A percentile compares a stretch with the other conserved stretches of the same genome.
phyloP scores from a whole-genome alignment of 2,888 invertebrate genomes.

The Melangyna quadrimaculata region DNA sequence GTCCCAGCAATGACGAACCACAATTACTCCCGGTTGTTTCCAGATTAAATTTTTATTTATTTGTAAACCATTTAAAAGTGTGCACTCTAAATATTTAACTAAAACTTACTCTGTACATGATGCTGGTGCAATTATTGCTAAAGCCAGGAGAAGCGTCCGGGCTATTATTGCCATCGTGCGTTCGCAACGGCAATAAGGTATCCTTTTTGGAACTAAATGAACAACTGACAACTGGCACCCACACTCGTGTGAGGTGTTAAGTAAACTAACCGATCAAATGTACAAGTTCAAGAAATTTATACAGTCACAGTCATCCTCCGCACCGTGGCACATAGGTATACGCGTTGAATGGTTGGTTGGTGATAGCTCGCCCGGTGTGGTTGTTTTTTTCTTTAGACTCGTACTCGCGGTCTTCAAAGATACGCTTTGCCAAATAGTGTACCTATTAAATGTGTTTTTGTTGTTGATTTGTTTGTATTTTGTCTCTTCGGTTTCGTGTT shows the following conservation, averaged over 20 bases:
- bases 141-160: slow-evolving; percentile 18
- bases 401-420: slow-evolving; percentile 8
- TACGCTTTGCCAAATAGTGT: slow-evolving; percentile 16
- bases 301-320: slow-evolving; percentile 28
- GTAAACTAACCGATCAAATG: slow-evolving; percentile 60
- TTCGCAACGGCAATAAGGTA: background rate
- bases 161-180: slow-evolving; percentile 22
- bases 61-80: background rate
- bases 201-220: background rate
- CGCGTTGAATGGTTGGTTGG: slow-evolving; percentile 13
- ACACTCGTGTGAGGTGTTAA: slow-evolving; percentile 63
- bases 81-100: background rate
- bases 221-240: slow-evolving; percentile 36
- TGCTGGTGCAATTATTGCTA: slow-evolving; percentile 48
- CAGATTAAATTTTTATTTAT: background rate
- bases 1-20: background rate
- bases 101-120: slow-evolving; percentile 52
- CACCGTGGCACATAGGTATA: slow-evolving; percentile 52
- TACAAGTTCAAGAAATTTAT: slow-evolving; percentile 70
- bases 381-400: slow-evolving; percentile 6
- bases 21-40: background rate
- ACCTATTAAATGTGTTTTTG: background rate
- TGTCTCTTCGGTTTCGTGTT: background rate
- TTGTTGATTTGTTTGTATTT: background rate
- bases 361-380: background rate